Evolutionary conservation across 2,888 invertebrate genomes (phyloP).

Genomic region (Alloscopus bannaensis): DNA sequence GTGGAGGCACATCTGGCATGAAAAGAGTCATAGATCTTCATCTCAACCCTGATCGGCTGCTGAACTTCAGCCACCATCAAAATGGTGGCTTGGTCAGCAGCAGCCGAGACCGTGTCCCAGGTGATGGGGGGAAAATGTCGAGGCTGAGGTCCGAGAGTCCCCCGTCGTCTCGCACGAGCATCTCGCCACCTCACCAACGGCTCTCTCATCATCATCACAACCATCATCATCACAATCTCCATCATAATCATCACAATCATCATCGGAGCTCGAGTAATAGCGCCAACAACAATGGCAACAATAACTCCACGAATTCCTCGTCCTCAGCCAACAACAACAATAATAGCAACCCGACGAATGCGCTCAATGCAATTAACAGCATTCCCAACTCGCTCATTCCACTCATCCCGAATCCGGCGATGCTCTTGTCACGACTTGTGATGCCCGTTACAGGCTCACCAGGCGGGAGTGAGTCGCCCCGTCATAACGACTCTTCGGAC

Average conservation of each 20-base stretch:
- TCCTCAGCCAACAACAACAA: conserved; percentile 34
- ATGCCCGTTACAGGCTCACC: conserved; percentile 67
- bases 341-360: conserved; percentile 38
- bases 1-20: conserved; percentile 67
- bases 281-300: conserved; percentile 51
- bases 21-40: conserved; percentile 73
- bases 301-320: conserved; percentile 26
- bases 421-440: conserved; percentile 72
- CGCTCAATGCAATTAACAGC: conserved; percentile 58
- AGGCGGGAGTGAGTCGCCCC: conserved; percentile 69
- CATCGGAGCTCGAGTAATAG: conserved; percentile 45
- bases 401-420: conserved; percentile 69
- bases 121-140: conserved; percentile 69
- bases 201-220: conserved; percentile 53
- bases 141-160: conserved; percentile 61
- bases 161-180: conserved; percentile 39
- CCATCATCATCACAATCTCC: conserved; percentile 43
- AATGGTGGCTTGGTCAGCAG: conserved; percentile 68
- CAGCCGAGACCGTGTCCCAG: conserved; percentile 61
- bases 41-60: conserved; percentile 64
- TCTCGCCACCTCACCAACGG: conserved; percentile 47
- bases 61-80: conserved; percentile 68
- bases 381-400: conserved; percentile 60
- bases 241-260: conserved; percentile 54
- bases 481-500: conserved; percentile 70